Conservation (phyloP, 35 echinoderm and acorn worm genomes). For the Apostichopus japonicus region DNA sequence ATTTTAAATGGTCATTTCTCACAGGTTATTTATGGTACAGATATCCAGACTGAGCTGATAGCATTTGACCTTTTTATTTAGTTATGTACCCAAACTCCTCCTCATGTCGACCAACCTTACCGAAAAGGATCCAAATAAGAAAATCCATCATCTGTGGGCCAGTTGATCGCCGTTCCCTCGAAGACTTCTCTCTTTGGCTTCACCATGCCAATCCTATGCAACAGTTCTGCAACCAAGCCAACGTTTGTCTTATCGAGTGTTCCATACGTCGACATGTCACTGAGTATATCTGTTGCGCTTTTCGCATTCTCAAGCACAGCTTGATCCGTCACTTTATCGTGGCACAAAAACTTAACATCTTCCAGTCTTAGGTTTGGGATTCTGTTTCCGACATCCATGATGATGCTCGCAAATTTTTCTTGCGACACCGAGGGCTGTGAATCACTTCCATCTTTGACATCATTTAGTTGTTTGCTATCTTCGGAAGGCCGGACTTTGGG, state of each 20-base stretch:
- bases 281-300: constrained; percentile 17
- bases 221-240: constrained; percentile 3
- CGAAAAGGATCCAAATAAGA: background rate
- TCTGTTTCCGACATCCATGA: background rate
- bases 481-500: no score
- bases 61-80: no score
- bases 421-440: background rate
- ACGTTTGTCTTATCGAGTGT: background rate
- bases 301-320: constrained; percentile 7
- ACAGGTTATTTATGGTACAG: no score
- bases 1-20: no score
- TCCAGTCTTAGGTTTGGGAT: background rate
- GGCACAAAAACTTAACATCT: constrained; percentile 23
- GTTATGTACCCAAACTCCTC: no score
- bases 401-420: constrained; percentile 21
- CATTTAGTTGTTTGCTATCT: no score
- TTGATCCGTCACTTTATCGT: background rate
- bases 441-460: no score
- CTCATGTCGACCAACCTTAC: background rate
- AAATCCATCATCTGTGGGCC: background rate
- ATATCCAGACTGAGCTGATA: no score
- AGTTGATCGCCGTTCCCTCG: background rate
- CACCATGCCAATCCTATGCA: constrained; percentile 25
- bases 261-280: background rate
- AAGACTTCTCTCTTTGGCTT: constrained; percentile 10